Evolutionary conservation across 2,797 vertebrate genomes (phyloP).

Genomic region (Loriculus beryllinus): DNA sequence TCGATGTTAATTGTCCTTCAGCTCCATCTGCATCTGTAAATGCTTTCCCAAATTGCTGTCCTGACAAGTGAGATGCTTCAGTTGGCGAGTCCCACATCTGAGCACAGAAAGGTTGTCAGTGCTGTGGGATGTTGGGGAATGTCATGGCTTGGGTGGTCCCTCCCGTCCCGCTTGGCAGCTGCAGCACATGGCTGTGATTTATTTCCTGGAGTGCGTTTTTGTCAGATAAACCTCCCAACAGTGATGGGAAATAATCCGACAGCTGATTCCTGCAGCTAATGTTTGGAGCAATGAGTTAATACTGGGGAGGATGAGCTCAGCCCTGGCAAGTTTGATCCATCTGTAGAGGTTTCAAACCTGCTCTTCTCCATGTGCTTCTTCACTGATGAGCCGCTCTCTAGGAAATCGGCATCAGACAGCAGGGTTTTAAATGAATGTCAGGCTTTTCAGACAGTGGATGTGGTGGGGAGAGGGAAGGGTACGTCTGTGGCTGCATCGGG

Average conservation of each 20-base stretch:
- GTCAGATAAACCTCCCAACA: slow-evolving; percentile 13
- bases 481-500: neutral
- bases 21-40: neutral
- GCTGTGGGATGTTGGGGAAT: neutral
- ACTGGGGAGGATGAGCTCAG: slow-evolving; percentile 6
- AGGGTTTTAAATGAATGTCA: neutral
- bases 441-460: neutral
- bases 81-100: neutral
- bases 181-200: slow-evolving; percentile 8
- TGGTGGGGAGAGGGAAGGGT: neutral
- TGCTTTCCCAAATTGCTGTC: neutral
- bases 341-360: neutral
- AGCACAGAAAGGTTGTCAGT: neutral
- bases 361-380: neutral
- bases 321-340: neutral
- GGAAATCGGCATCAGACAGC: neutral
- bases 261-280: slow-evolving; percentile 11
- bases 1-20: neutral
- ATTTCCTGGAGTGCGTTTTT: neutral
- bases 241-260: neutral
- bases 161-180: slow-evolving; percentile 16
- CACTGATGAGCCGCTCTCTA: neutral
- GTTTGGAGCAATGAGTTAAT: neutral
- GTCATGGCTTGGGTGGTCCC: slow-evolving; percentile 62
- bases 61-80: slow-evolving; percentile 36